A percentile compares a stretch with the other conserved stretches of the same genome.
These are phyloP conservation scores for Agapostemon virescens DNA, from an alignment of 2,888 invertebrate genomes.

Conservation along the genomic window DNA sequence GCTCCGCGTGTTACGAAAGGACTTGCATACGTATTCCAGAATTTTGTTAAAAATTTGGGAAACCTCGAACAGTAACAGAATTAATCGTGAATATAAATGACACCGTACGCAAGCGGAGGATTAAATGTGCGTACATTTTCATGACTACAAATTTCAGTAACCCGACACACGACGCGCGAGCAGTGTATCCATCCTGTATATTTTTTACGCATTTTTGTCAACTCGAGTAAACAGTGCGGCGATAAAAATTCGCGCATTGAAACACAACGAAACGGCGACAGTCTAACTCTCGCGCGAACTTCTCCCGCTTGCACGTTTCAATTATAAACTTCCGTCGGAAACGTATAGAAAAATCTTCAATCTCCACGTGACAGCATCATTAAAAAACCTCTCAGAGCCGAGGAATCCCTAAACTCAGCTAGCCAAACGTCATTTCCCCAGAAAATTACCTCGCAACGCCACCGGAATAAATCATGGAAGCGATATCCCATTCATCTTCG, in stretches of 20 bases:
- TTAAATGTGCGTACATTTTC: too few species aligned
- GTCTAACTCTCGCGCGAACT: background rate
- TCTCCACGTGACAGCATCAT: background rate
- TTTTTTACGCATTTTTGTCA: too few species aligned
- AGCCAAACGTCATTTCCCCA: background rate
- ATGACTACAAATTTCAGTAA: too few species aligned
- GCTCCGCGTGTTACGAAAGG: too few species aligned
- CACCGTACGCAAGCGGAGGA: too few species aligned
- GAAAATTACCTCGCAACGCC: background rate
- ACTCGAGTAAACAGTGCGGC: too few species aligned
- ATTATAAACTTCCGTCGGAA: background rate
- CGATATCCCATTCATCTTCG: background rate
- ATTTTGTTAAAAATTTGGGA: background rate
- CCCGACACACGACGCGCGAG: too few species aligned
- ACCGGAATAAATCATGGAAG: background rate
- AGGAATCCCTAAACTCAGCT: background rate
- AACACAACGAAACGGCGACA: background rate
- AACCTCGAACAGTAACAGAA: background rate
- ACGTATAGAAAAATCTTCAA: background rate
- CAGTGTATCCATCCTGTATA: too few species aligned
- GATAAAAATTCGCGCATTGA: too few species aligned
- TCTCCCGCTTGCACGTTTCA: background rate
- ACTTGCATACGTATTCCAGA: background rate
- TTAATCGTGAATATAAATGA: background rate
- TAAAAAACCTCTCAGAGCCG: background rate